phyloP scores from a whole-genome alignment of 2,113 vertebrate genomes.

The Numenius arquata region DNA sequence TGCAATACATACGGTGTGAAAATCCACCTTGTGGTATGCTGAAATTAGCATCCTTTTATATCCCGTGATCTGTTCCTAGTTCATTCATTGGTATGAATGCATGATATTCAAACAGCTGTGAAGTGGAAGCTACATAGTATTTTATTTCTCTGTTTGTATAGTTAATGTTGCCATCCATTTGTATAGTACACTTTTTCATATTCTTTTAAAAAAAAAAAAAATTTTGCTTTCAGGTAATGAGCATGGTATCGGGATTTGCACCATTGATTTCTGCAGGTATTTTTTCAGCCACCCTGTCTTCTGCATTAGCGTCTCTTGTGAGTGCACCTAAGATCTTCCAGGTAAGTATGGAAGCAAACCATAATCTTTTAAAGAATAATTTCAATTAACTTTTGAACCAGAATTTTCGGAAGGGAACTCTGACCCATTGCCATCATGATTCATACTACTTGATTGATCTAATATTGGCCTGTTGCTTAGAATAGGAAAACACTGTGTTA shows the following conservation, averaged over 20 bases:
- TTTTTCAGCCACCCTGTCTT: slow-evolving; percentile 97
- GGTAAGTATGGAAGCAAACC: slow-evolving; percentile 67
- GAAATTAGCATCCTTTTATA: neutral
- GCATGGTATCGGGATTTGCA: slow-evolving; percentile 92
- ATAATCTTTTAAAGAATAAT: neutral
- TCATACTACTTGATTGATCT: neutral
- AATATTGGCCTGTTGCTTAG: neutral
- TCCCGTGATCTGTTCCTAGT: neutral
- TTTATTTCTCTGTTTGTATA: neutral
- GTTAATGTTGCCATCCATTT: neutral
- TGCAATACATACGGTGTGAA: neutral
- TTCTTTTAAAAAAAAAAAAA: neutral
- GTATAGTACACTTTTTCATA: neutral
- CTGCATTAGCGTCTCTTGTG: slow-evolving; percentile 96
- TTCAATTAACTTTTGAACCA: neutral
- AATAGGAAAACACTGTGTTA: neutral
- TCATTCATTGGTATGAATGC: neutral
- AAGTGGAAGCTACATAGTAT: neutral
- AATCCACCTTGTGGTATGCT: neutral
- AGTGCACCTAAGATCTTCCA: slow-evolving; percentile 99
- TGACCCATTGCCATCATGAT: neutral
- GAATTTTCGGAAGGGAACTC: neutral
- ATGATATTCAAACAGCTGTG: neutral
- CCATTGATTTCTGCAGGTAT: slow-evolving; percentile 96
- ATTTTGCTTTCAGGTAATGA: slow-evolving; percentile 85